Base-by-base conservation (phyloP, 2,797 vertebrate species). In the Clarias pachynema region DNA sequence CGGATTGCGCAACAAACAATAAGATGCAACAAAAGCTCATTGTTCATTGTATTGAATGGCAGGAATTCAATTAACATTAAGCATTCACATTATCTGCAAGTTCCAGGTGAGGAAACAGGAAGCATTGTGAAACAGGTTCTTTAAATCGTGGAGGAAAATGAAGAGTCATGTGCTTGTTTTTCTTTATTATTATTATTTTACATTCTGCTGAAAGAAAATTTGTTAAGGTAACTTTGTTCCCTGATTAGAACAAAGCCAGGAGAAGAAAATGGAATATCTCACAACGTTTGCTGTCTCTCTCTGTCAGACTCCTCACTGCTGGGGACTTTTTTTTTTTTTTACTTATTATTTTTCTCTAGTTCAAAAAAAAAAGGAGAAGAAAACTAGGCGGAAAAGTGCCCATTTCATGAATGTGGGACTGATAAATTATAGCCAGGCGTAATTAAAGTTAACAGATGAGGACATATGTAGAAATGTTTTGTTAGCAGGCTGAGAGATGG, bases 401-500 rank as follows among this genome's bases (percentile, higher is more conserved):
- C 94, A 94, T 95, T 95, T 95, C 95, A 95, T 95, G 95, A 95
- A 95, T 94, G 94, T 92, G 90, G 87, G 92, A 90, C 94, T 95
- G 95, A 95, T 95, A 95, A 96, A 95, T 94, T 94, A 93, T 87
- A 84, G 94, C 93, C 91, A 79, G 89, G 93, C 93, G 93, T 95
- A 95, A 95, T 95, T 96, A 95, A 95, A 95, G 95, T 94, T 93
- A 94, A 95, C 93, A 95, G 95, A 95, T 95, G 95, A 95, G 94
- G 95, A 96, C 95, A 95, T 94, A 95, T 95, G 95, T 96, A 94
- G 95, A 95, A 95, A 94, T 96, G 94, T 95, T 95, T 96, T 96
- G 94, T 95, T 96, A 94, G 94, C 94, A 92, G 92, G 92, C 92
- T 90, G 92, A 95, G 93, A 93, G 94, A 94, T 93, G 94, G 94